Conservation (phyloP, 2,113 vertebrate species). For the Ginglymostoma cirratum region DNA sequence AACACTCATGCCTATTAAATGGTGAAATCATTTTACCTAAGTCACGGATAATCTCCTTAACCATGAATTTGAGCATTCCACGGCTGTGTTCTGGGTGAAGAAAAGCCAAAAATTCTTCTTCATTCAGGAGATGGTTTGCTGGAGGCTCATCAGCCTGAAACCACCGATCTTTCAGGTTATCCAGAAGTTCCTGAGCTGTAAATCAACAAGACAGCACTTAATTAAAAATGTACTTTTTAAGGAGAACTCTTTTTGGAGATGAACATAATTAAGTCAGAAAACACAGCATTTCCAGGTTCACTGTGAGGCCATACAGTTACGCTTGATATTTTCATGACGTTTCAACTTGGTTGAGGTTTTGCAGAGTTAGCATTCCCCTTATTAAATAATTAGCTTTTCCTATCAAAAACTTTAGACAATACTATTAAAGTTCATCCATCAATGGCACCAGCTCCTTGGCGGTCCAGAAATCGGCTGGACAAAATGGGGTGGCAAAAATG, state of each 20-base stretch:
- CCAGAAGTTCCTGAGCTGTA: slow-evolving; percentile 87
- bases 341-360: background rate
- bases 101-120: slow-evolving; percentile 88
- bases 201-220: background rate
- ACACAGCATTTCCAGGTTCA: background rate
- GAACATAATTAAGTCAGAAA: too few relatives aligned
- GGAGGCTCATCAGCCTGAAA: slow-evolving; percentile 90
- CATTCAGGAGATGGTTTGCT: slow-evolving; percentile 73
- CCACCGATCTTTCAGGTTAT: slow-evolving; percentile 93
- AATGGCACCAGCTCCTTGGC: background rate
- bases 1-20: background rate
- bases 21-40: slow-evolving; percentile 58
- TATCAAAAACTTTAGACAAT: background rate
- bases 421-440: background rate
- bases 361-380: background rate
- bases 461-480: background rate
- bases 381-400: background rate
- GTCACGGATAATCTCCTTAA: slow-evolving; percentile 86
- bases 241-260: background rate
- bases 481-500: background rate
- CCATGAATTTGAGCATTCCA: slow-evolving; percentile 94
- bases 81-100: slow-evolving; percentile 89
- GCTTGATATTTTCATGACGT: background rate
- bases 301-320: background rate
- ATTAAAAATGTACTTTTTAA: background rate